phyloP scores from a whole-genome alignment of 1,140 invertebrate genomes.

The Physella acuta region DNA sequence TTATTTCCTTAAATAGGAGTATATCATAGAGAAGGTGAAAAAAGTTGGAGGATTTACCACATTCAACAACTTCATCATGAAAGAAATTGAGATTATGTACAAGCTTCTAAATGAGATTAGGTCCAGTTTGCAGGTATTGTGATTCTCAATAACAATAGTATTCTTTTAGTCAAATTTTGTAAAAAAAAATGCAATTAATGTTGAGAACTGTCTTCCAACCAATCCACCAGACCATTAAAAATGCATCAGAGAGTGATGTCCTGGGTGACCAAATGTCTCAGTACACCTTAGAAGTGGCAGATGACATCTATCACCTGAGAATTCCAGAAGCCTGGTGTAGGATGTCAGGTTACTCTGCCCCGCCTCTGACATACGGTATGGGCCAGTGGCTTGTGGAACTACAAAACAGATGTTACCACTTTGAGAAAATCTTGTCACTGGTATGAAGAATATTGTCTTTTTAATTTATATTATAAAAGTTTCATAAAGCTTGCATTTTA shows the following conservation, averaged over 20 bases:
- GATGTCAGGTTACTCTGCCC: constrained; percentile 50
- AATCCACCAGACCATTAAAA: constrained; percentile 54
- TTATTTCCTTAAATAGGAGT: constrained; percentile 42
- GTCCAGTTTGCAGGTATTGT: constrained; percentile 50
- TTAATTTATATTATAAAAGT: too few relatives aligned
- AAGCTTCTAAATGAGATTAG: constrained; percentile 53
- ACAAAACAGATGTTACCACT: constrained; percentile 51
- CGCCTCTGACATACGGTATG: constrained; percentile 48
- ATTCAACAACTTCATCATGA: constrained; percentile 58
- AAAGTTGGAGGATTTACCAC: constrained; percentile 56
- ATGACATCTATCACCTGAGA: constrained; percentile 54
- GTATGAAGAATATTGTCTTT: too few relatives aligned
- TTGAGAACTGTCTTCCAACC: too few relatives aligned
- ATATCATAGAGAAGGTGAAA: constrained; percentile 54
- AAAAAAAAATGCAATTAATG: too few relatives aligned
- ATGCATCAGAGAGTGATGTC: constrained; percentile 49
- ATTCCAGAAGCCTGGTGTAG: constrained; percentile 55
- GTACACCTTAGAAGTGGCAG: constrained; percentile 50
- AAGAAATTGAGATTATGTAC: constrained; percentile 56
- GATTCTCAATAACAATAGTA: too few relatives aligned
- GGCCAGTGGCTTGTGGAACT: constrained; percentile 55
- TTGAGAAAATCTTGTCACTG: constrained; percentile 56
- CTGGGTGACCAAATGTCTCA: constrained; percentile 53
- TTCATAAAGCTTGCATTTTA: too few relatives aligned
- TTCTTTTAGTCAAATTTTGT: too few relatives aligned